Percentiles rank a stretch among this genome's conserved stretches.
These are phyloP conservation scores for Plecotus auritus DNA, from an alignment of 2,113 vertebrate species.

Conservation along the genomic window DNA sequence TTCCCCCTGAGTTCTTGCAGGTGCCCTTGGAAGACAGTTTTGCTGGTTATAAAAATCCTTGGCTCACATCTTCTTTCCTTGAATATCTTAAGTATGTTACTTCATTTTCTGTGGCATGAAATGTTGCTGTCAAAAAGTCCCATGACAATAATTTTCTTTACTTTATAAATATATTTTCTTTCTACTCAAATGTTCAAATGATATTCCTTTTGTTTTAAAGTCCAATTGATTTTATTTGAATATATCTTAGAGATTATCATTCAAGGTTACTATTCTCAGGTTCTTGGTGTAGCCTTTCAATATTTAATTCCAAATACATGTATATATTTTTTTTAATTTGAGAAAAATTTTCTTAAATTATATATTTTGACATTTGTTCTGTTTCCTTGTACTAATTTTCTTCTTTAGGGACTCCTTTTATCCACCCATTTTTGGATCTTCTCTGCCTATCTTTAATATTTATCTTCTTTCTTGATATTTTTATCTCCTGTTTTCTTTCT, in stretches of 20 bases:
- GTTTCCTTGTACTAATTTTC: background rate
- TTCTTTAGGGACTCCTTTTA: background rate
- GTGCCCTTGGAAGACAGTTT: background rate
- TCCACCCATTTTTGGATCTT: background rate
- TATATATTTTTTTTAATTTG: background rate
- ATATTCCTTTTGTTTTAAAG: background rate
- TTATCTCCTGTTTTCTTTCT: background rate
- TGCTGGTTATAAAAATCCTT: constrained; percentile 1
- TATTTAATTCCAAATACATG: background rate
- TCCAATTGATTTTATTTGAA: background rate
- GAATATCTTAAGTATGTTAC: background rate
- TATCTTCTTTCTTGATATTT: background rate
- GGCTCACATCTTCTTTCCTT: background rate
- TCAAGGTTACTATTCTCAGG: background rate
- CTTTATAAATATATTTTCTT: background rate
- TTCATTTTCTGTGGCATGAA: background rate
- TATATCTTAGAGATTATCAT: background rate
- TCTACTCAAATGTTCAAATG: background rate
- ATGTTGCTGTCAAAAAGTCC: background rate
- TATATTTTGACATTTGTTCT: background rate
- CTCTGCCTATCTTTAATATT: background rate
- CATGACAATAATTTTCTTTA: background rate
- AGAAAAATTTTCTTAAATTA: background rate
- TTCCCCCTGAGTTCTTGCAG: background rate
- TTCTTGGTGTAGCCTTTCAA: background rate